Base-by-base conservation (phyloP, 1,140 invertebrate genomes). In the Cydia splendana region DNA sequence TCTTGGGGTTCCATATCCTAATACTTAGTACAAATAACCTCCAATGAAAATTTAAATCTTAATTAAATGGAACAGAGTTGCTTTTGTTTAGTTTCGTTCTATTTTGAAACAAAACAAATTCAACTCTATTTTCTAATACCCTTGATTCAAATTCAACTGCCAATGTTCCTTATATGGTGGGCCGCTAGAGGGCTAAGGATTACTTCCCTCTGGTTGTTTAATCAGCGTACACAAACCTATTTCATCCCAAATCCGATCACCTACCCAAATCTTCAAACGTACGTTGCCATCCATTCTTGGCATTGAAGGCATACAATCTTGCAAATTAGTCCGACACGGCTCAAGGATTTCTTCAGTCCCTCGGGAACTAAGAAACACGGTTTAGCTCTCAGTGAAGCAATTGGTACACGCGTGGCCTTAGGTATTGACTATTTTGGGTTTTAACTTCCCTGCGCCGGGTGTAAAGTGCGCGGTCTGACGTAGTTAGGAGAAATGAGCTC, bases 231-330 rank as follows among this genome's bases (percentile, higher is more conserved):
- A 51, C 48, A 51, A 51, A 51, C 48, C 48, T 51, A 15, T 15
- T 15, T 15, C 48, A 51, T 51, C 13, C 13, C 12, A 15, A 51
- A 45, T 15, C 48, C 48, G 48, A 51, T 51, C 48, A 15, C 13
- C 45, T 48, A 51, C 48, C 48, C 4, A 4, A 51, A 42, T 42
- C 48, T 51, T 51, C 48, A 51, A 51, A 51, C 48, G 48, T 15
- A 15, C 48, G 48, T 15, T 4, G 12, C 45, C 48, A 42, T 42
- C 15, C 15, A 15, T 51, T 51, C 48, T 51, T 51, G 2, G 12
- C 12, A 51, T 51, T 51, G 48, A 51, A 51, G 48, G 48, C 48
- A 51, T 51, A 51, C 48, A 51, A 51, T 51, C 48, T 51, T 51
- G 48, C 48, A 51, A 51, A 51, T 51, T 51, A 51, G 48, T 13